These are phyloP conservation scores for Steatornis caripensis DNA, from an alignment of 2,113 vertebrate genomes.

Conservation along the genomic window DNA sequence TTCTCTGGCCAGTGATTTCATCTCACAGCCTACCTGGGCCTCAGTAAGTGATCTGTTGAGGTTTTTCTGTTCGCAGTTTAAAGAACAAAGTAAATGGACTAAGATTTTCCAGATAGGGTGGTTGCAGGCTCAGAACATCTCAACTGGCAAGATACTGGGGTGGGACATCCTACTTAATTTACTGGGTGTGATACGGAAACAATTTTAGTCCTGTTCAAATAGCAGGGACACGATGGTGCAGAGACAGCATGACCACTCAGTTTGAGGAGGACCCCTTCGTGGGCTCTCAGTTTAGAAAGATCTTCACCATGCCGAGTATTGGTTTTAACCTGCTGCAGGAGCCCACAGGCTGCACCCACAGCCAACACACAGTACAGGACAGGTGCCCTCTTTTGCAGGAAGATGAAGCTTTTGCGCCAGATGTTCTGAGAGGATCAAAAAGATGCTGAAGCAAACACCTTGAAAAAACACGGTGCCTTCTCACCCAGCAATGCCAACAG, in stretches of 20 bases:
- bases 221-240: neutral
- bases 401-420: neutral
- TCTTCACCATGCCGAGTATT: neutral
- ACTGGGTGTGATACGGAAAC: fast-evolving
- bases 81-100: neutral
- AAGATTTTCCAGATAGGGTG: neutral
- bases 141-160: neutral
- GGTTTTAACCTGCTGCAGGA: neutral
- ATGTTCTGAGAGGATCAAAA: neutral
- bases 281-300: neutral
- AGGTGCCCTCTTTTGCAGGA: neutral
- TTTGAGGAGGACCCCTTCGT: neutral
- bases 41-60: neutral
- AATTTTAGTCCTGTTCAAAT: neutral
- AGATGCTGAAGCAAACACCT: neutral
- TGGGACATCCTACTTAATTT: neutral
- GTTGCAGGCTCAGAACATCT: neutral
- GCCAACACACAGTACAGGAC: neutral
- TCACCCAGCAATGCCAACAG: neutral
- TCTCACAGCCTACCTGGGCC: neutral
- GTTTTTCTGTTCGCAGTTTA: neutral
- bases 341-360: neutral
- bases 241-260: neutral
- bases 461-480: neutral
- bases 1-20: neutral